Evolutionary conservation across 2,888 invertebrate genomes (phyloP), one percentile per base, ranked within the genome.

Genomic region (Spodoptera littoralis): DNA sequence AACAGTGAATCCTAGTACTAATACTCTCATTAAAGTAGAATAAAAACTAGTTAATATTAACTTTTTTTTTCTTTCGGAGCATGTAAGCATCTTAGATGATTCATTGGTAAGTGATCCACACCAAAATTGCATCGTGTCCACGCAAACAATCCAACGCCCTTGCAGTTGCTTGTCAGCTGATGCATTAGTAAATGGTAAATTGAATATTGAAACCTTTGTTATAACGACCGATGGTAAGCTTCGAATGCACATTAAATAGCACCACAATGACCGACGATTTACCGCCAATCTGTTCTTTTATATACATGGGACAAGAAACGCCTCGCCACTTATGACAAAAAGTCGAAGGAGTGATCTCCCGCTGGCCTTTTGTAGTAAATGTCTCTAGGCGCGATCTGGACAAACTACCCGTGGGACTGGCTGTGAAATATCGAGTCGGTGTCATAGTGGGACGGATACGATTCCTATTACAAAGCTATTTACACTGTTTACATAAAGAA

Each of bases 271-370:
- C 87, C 88, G 75, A 87, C 91, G 88, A 94, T 94, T 94, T 93
- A 93, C 93, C 92, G 93, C 90, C 94, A 92, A 94, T 94, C 93
- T 93, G 89, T 91, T 92, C 89, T 90, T 91, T 93, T 93, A 90
- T 92, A 86, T 84, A 84, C 80, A 73, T 80, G 86, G 86, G 85
- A 88, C 89, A 89, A 89, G 91, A 86, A 90, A 92, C 92, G 92
- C 92, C 94, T 93, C 84, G 84, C 90, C 90, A 91, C 93, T 92
- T 89, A 89, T 88, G 87, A 92, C 91, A 94, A 94, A 92, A 93
- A 94, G 92, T 92, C 90, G 84, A 88, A 89, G 88, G 88, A 87
- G 87, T 84, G 89, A 88, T 91, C 87, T 88, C 93, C 93, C 92
- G 93, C 93, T 92, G 93, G 80, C 84, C 92, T 86, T 90, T 94